Percentiles rank a stretch among this genome's conserved stretches.
Evolutionary conservation across 2,888 invertebrate genomes (phyloP).

Genomic region (Osmoderma eremita): DNA sequence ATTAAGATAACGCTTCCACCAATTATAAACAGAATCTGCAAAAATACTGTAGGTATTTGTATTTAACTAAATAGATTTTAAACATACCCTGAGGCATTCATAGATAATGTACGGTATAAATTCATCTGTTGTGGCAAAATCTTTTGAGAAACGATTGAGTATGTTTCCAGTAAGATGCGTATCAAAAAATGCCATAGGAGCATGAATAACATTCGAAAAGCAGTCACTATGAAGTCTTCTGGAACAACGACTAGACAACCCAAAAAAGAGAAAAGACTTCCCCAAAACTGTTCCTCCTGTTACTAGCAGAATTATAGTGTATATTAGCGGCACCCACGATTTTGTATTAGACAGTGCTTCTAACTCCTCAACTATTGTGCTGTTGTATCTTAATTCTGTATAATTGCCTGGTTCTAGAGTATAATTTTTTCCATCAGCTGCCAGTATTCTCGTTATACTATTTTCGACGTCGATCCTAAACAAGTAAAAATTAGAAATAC

Average conservation of each 20-base stretch:
- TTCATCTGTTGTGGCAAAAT: constrained; percentile 51
- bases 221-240: constrained; percentile 48
- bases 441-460: constrained; percentile 27
- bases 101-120: constrained; percentile 47
- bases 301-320: constrained; percentile 49
- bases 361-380: constrained; percentile 10
- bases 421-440: constrained; percentile 14
- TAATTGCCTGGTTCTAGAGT: background rate
- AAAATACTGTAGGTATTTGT: constrained; percentile 15
- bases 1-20: constrained; percentile 78
- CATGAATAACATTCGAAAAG: constrained; percentile 48
- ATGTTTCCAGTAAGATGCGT: constrained; percentile 50
- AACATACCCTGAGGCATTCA: constrained; percentile 47
- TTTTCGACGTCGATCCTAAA: constrained; percentile 42
- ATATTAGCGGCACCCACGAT: constrained; percentile 43
- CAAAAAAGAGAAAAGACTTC: constrained; percentile 52
- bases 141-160: constrained; percentile 52
- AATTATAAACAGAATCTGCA: constrained; percentile 68
- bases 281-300: constrained; percentile 47
- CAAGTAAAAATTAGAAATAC: background rate
- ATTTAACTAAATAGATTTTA: background rate
- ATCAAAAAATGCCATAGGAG: constrained; percentile 51
- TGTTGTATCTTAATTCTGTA: constrained; percentile 19
- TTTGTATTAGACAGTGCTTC: constrained; percentile 10
- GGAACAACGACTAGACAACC: constrained; percentile 52